A percentile compares a stretch with the other conserved stretches of the same genome.
phyloP scores from a whole-genome alignment of 2,797 vertebrate genomes.

The Brotula barbata region DNA sequence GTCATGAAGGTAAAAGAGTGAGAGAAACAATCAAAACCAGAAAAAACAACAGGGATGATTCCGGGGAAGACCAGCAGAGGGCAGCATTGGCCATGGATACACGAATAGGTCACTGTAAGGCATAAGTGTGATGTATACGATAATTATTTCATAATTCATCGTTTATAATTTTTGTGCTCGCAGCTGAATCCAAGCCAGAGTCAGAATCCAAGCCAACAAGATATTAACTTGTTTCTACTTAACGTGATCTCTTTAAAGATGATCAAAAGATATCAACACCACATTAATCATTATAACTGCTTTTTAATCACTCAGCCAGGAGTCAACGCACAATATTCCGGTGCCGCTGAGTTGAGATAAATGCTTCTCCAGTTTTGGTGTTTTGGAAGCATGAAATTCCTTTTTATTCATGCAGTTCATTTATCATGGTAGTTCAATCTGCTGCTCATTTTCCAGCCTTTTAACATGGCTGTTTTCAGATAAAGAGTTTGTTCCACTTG shows the following conservation, averaged over 20 bases:
- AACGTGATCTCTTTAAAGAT: not conserved
- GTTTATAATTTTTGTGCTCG: not conserved
- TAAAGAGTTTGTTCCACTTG: not conserved
- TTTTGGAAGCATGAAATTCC: not conserved
- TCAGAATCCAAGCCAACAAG: not conserved
- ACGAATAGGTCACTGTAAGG: too few species aligned
- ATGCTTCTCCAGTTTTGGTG: not conserved
- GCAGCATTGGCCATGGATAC: slow-evolving; percentile 35
- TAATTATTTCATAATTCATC: not conserved
- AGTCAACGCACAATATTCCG: not conserved
- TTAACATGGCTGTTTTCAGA: not conserved
- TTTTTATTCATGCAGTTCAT: slow-evolving; percentile 3
- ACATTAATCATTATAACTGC: not conserved
- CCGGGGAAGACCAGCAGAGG: slow-evolving; percentile 36
- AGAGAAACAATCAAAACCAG: not conserved
- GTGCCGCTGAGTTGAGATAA: not conserved
- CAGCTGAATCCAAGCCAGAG: not conserved
- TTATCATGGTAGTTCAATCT: slow-evolving; percentile 2
- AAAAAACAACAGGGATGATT: too few species aligned
- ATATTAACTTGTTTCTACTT: not conserved
- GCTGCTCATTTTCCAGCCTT: slow-evolving; percentile 9
- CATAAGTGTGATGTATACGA: not conserved
- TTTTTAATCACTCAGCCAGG: not conserved
- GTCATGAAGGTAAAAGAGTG: not conserved
- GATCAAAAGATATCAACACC: not conserved